Conservation (phyloP, 2,113 vertebrate genomes). For the Tapirus terrestris region DNA sequence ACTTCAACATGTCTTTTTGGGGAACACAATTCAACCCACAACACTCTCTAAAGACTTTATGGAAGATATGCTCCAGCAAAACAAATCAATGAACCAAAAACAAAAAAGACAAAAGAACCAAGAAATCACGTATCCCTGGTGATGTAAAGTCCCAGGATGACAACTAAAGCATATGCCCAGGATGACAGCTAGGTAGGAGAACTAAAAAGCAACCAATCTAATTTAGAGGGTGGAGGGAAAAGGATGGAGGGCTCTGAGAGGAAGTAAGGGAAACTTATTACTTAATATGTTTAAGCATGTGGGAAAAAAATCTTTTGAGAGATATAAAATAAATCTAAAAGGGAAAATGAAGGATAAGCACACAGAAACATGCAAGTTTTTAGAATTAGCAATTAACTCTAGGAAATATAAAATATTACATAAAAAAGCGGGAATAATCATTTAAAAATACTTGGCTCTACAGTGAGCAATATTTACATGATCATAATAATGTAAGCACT, state of each 20-base stretch:
- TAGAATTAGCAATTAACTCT: background rate
- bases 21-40: background rate
- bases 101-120: background rate
- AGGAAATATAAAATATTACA: background rate
- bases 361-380: background rate
- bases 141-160: background rate
- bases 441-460: background rate
- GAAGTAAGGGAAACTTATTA: background rate
- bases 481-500: constrained; percentile 33
- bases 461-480: background rate
- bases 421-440: background rate
- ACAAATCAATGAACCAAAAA: background rate
- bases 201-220: background rate
- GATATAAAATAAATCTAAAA: background rate
- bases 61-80: background rate
- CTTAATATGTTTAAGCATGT: background rate
- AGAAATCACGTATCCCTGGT: background rate
- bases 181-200: background rate
- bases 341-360: background rate
- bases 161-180: background rate
- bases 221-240: background rate
- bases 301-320: background rate
- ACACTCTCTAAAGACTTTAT: background rate
- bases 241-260: background rate
- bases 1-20: background rate